Evolutionary conservation across 2,888 invertebrate genomes (phyloP).

Genomic region (Thelaira solivaga): DNA sequence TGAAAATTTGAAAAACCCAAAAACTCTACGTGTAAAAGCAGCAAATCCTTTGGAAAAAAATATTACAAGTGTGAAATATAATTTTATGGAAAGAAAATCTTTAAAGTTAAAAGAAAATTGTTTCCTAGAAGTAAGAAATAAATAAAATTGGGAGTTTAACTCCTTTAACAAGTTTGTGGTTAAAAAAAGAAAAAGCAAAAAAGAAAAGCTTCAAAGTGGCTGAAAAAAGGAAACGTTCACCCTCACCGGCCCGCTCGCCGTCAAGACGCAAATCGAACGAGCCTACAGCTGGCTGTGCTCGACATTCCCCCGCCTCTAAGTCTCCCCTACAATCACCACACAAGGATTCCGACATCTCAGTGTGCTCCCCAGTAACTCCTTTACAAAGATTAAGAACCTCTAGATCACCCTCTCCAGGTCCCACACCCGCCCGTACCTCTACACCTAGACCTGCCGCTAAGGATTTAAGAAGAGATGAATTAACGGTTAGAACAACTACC

Average conservation of each 20-base stretch:
- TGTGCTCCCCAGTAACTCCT: conserved; percentile 66
- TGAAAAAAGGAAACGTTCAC: conserved; percentile 76
- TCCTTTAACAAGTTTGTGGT: conserved; percentile 7
- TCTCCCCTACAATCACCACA: conserved; percentile 51
- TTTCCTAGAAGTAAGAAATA: neutral
- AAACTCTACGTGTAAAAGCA: neutral
- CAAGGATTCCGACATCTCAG: conserved; percentile 61
- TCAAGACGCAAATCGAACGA: conserved; percentile 68
- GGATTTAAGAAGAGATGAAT: conserved; percentile 21
- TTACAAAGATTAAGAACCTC: conserved; percentile 63
- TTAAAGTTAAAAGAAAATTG: too few species aligned
- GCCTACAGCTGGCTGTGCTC: conserved; percentile 23
- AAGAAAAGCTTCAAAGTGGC: conserved; percentile 72
- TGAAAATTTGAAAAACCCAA: neutral
- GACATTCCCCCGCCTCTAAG: conserved; percentile 11
- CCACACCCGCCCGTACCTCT: conserved; percentile 68
- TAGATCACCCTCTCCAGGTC: conserved; percentile 67
- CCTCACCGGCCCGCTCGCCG: conserved; percentile 74
- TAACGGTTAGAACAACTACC: conserved; percentile 42
- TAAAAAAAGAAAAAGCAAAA: neutral
- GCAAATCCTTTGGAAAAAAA: neutral
- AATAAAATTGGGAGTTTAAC: conserved; percentile 12
- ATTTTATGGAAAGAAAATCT: too few species aligned
- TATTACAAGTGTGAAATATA: conserved; percentile 4
- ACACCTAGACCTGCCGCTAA: conserved; percentile 56